Evolutionary conservation across 2,888 invertebrate genomes (phyloP).

Genomic region (Drosophila macrospina): DNA sequence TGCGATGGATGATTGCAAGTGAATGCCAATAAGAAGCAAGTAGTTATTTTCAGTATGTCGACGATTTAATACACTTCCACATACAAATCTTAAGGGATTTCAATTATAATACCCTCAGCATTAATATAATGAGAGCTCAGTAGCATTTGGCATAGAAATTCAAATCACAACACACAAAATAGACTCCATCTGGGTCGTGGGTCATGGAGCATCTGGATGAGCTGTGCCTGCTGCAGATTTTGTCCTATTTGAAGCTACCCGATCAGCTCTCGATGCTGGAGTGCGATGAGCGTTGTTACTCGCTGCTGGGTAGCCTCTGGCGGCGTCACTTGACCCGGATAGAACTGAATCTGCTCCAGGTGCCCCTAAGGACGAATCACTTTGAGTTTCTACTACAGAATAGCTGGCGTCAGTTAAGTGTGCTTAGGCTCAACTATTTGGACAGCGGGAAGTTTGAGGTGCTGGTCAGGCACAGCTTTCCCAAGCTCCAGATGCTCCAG

Average conservation of each 20-base stretch:
- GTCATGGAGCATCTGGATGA: slow-evolving; percentile 67
- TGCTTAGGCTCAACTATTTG: slow-evolving; percentile 48
- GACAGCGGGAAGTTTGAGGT: slow-evolving; percentile 50
- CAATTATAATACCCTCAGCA: no score
- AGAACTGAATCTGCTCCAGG: slow-evolving; percentile 58
- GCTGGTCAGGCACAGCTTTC: slow-evolving; percentile 47
- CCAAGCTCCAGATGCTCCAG: slow-evolving; percentile 58
- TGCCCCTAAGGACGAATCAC: slow-evolving; percentile 34
- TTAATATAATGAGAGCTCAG: neutral
- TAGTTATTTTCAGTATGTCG: no score
- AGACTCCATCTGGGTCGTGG: slow-evolving; percentile 5
- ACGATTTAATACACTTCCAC: no score
- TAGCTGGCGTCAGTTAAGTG: slow-evolving; percentile 24
- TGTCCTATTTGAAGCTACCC: slow-evolving; percentile 46
- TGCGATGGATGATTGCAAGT: no score
- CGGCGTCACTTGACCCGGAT: slow-evolving; percentile 48
- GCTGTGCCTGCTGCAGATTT: slow-evolving; percentile 57
- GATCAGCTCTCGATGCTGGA: slow-evolving; percentile 68
- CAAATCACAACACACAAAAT: slow-evolving; percentile 1
- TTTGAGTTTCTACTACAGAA: slow-evolving; percentile 48
- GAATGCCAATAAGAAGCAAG: no score
- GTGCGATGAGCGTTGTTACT: slow-evolving; percentile 46
- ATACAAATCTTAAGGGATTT: no score
- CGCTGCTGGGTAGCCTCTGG: slow-evolving; percentile 58
- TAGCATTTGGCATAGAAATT: slow-evolving; percentile 23